Conservation (phyloP, 2,113 vertebrate genomes). For the Diglossa brunneiventris region DNA sequence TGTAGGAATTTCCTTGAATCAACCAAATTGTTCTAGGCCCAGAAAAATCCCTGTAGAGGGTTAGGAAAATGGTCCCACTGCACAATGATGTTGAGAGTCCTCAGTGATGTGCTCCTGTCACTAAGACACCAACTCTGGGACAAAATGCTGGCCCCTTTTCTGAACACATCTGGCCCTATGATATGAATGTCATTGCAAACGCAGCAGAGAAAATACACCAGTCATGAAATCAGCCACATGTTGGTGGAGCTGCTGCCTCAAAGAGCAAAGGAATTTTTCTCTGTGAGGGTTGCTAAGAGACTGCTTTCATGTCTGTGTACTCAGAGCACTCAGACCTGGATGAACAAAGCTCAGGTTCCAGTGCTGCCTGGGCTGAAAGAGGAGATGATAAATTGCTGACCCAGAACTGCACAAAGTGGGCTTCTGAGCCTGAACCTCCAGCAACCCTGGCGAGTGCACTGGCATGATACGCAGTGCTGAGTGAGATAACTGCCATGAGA, state of each 20-base stretch:
- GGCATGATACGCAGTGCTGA: not conserved
- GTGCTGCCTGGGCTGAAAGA: not conserved
- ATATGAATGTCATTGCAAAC: not conserved
- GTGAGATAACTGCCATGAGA: not conserved
- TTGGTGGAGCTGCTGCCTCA: not conserved
- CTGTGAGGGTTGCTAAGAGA: not conserved
- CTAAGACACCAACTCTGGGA: not conserved
- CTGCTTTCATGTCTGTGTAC: not conserved
- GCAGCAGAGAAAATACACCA: not conserved
- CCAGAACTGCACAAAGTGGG: not conserved
- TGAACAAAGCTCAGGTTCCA: not conserved
- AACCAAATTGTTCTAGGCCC: not conserved
- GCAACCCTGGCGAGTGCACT: not conserved
- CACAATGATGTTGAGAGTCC: not conserved
- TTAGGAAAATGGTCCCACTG: rapidly evolving
- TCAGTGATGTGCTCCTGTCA: not conserved
- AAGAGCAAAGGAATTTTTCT: not conserved
- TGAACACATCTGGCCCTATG: not conserved
- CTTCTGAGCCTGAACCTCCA: not conserved
- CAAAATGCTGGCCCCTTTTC: not conserved
- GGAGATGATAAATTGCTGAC: not conserved
- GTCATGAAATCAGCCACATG: not conserved
- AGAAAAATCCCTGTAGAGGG: not conserved
- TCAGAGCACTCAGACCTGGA: not conserved
- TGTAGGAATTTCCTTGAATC: not conserved